phyloP scores from a whole-genome alignment of 1,140 invertebrate species.

The Tetramorium parvispinum region DNA sequence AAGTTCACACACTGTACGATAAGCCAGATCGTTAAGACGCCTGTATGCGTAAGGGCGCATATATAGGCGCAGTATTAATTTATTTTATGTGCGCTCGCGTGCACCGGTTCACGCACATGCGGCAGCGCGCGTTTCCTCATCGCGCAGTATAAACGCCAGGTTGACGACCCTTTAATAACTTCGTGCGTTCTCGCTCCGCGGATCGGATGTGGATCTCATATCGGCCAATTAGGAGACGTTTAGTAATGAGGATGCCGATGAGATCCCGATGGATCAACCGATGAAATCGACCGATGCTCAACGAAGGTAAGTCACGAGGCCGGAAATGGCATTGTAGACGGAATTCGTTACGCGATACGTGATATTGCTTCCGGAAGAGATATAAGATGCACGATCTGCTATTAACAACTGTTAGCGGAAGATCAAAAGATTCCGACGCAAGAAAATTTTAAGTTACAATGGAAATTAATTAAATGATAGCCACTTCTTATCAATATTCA shows the following conservation, averaged over 20 bases:
- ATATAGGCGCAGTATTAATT: conserved; percentile 52
- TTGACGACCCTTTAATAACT: conserved; percentile 77
- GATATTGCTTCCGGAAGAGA: conserved; percentile 17
- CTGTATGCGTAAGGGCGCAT: conserved; percentile 34
- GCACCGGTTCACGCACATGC: conserved; percentile 32
- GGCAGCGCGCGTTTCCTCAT: conserved; percentile 64
- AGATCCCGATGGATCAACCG: conserved; percentile 28
- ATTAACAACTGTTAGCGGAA: not conserved
- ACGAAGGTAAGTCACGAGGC: conserved; percentile 15
- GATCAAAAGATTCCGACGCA: not conserved
- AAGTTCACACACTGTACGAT: conserved; percentile 42
- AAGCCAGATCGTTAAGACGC: conserved; percentile 45
- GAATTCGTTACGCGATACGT: conserved; percentile 27
- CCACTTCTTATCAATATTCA: not conserved
- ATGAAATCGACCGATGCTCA: conserved; percentile 17
- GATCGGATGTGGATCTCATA: conserved; percentile 56
- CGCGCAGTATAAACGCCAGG: conserved; percentile 59
- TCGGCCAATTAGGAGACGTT: conserved; percentile 70
- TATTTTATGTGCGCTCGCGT: conserved; percentile 59
- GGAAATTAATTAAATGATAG: conserved; percentile 7
- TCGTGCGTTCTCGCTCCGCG: conserved; percentile 44
- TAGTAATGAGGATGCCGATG: conserved; percentile 64
- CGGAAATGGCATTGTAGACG: conserved; percentile 35
- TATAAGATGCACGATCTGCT: not conserved
- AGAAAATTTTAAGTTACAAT: not conserved